Conservation (phyloP, 2,888 invertebrate genomes). For the Iphiclides podalirius region DNA sequence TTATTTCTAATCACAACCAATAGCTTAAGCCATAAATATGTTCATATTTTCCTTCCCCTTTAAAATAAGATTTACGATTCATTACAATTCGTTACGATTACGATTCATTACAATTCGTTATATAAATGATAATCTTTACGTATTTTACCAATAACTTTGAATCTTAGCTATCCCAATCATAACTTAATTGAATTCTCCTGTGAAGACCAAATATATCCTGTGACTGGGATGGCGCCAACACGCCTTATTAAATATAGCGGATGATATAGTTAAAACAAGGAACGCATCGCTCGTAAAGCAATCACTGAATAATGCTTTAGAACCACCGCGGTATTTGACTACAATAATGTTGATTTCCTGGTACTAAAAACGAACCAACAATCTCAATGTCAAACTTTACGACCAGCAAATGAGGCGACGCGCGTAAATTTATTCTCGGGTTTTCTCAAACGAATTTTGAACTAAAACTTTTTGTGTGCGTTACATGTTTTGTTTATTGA, state of each 20-base stretch:
- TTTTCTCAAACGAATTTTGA: conserved; percentile 26
- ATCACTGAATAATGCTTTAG: conserved; percentile 50
- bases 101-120: no score
- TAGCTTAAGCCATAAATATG: no score
- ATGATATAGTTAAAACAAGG: conserved; percentile 32
- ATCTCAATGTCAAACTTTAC: conserved; percentile 72
- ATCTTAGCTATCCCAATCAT: no score
- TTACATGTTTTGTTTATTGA: background rate
- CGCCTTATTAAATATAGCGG: conserved; percentile 37
- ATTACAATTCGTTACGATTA: no score
- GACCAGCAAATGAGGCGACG: conserved; percentile 58
- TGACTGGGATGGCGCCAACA: conserved; percentile 58
- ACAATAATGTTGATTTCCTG: conserved; percentile 60
- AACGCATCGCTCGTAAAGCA: conserved; percentile 42
- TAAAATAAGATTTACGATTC: no score
- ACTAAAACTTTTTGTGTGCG: background rate
- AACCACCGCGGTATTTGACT: conserved; percentile 49
- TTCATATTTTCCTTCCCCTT: no score
- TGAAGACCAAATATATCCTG: conserved; percentile 50
- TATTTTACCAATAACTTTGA: no score
- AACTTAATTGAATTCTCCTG: conserved; percentile 58
- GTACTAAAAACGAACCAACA: conserved; percentile 65
- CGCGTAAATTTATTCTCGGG: conserved; percentile 33
- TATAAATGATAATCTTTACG: no score
- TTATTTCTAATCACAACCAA: no score